Conservation (phyloP, 2,113 vertebrate species). For the Pelusios castaneus region DNA sequence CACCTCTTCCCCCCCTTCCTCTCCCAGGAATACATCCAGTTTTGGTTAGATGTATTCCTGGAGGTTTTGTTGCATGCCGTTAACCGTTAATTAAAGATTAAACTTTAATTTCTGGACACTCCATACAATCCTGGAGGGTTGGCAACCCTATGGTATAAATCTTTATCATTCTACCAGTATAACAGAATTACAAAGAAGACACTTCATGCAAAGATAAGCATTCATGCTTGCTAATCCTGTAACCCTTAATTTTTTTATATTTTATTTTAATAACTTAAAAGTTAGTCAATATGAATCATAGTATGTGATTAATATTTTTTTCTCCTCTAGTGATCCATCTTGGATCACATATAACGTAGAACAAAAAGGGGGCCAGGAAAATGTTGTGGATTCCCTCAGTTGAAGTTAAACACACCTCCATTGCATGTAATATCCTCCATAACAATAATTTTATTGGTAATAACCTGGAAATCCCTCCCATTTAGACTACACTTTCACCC, state of each 20-base stretch:
- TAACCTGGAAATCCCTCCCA: not conserved
- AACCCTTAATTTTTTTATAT: constrained; percentile 67
- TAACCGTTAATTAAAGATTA: no score
- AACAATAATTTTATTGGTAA: not conserved
- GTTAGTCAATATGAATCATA: constrained; percentile 65
- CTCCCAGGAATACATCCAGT: not conserved
- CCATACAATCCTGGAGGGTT: no score
- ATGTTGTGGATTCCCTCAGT: not conserved
- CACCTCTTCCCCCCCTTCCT: not conserved
- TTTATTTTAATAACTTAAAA: constrained; percentile 62
- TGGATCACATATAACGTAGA: not conserved
- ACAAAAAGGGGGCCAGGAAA: not conserved
- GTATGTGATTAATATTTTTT: not conserved
- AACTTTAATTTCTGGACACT: no score
- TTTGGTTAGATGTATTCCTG: no score
- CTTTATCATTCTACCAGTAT: not conserved
- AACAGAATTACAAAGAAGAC: constrained; percentile 10
- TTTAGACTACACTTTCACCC: not conserved
- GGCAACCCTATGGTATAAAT: not conserved
- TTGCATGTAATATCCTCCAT: no score
- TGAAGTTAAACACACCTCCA: no score
- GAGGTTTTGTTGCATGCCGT: no score
- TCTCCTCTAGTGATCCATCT: not conserved
- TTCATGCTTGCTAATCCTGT: constrained; percentile 53
- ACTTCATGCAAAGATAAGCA: constrained; percentile 39